These are phyloP conservation scores for Ranitomeya variabilis DNA, from an alignment of 2,113 vertebrate species.

Conservation along the genomic window DNA sequence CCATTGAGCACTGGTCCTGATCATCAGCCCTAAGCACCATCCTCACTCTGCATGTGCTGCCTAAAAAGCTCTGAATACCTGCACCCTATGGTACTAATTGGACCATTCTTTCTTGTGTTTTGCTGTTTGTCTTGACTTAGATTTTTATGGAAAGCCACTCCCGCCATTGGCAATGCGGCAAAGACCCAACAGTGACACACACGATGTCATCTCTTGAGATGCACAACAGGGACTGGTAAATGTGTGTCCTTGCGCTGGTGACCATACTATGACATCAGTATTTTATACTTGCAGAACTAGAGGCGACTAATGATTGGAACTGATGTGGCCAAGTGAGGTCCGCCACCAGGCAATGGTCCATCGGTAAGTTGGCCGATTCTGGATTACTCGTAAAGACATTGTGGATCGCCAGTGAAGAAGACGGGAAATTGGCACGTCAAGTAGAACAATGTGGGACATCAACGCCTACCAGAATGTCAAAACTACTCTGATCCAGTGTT, in stretches of 20 bases:
- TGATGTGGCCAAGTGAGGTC: neutral
- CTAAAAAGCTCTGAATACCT: neutral
- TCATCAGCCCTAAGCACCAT: too few species aligned
- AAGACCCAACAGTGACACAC: conserved; percentile 74
- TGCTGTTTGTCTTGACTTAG: conserved; percentile 63
- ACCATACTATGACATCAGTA: conserved; percentile 4
- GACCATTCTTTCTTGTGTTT: conserved; percentile 32
- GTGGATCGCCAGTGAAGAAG: neutral
- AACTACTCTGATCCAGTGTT: conserved; percentile 27
- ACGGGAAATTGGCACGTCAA: neutral
- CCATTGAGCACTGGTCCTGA: neutral
- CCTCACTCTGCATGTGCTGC: neutral
- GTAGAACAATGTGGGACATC: neutral
- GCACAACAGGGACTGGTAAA: conserved; percentile 13
- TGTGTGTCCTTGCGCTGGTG: conserved; percentile 37
- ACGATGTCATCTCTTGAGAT: conserved; percentile 70
- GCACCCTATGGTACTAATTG: conserved; percentile 9
- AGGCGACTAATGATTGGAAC: neutral
- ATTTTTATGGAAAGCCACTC: conserved; percentile 77
- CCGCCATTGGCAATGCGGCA: conserved; percentile 70
- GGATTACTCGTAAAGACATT: neutral
- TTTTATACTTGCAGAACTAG: conserved; percentile 11
- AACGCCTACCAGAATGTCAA: neutral
- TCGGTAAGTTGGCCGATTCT: neutral
- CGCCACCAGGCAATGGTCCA: neutral